Conservation (phyloP, 2,888 invertebrate species). For the Amblyteles armatorius region DNA sequence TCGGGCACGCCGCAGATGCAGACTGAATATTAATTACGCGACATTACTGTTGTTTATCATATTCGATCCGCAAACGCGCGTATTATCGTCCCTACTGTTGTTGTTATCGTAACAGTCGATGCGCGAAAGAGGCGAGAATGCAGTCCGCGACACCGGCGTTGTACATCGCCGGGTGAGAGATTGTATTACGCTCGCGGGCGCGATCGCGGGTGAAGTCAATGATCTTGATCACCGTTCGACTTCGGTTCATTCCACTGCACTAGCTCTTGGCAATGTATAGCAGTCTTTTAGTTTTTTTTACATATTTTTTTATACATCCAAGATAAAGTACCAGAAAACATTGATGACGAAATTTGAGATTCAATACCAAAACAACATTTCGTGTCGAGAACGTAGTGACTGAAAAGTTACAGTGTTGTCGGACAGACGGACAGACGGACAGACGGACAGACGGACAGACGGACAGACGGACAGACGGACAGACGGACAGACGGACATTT, state of each 20-base stretch:
- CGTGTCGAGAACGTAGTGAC: too few species aligned
- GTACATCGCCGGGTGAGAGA: conserved; percentile 37
- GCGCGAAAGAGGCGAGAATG: conserved; percentile 46
- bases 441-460: too few species aligned
- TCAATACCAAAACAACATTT: too few species aligned
- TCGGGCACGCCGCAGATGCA: background rate
- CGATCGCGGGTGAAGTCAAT: conserved; percentile 67
- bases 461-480: too few species aligned
- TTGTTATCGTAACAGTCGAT: conserved; percentile 52
- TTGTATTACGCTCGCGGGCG: conserved; percentile 68
- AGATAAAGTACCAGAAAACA: too few species aligned
- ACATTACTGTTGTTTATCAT: background rate
- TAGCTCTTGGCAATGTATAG: background rate
- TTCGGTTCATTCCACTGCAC: conserved; percentile 41
- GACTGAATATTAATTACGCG: background rate
- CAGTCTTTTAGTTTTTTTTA: background rate
- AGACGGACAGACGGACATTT: too few species aligned
- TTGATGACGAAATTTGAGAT: too few species aligned
- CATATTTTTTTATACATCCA: background rate
- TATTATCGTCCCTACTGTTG: background rate
- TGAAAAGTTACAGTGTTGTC: too few species aligned
- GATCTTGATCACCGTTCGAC: conserved; percentile 69
- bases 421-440: too few species aligned
- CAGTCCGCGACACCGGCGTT: background rate
- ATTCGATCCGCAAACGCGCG: background rate